Conservation (phyloP, 2,797 vertebrate species). For the Threskiornis aethiopicus region DNA sequence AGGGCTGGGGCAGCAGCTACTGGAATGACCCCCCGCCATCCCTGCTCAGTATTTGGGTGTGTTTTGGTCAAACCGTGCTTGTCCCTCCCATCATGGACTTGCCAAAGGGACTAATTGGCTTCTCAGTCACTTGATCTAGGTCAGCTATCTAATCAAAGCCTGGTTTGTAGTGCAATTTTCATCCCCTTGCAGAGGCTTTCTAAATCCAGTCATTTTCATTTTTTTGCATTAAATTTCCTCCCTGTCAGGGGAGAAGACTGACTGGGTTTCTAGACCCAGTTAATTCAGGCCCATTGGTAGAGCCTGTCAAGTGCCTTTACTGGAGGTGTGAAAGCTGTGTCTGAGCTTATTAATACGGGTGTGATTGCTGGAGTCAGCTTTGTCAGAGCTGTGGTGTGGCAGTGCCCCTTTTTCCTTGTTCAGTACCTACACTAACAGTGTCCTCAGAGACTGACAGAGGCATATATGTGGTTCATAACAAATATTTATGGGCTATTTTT, state of each 20-base stretch:
- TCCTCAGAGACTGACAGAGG: not conserved
- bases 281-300: not conserved
- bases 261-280: not conserved
- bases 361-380: not conserved
- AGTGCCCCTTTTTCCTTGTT: not conserved
- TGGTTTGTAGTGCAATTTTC: not conserved
- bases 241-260: not conserved
- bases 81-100: not conserved
- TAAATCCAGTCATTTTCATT: not conserved
- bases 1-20: not conserved
- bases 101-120: not conserved
- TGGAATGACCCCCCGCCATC: not conserved
- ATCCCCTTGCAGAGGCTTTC: not conserved
- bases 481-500: not conserved
- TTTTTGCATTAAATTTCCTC: not conserved
- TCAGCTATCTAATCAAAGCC: not conserved
- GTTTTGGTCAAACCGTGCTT: not conserved
- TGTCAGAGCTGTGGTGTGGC: not conserved
- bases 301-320: conserved; percentile 40
- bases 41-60: not conserved
- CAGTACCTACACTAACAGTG: not conserved
- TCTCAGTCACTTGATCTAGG: not conserved
- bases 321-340: not conserved
- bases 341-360: not conserved
- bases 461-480: not conserved